Conservation (phyloP, 2,888 invertebrate species). For the Digitonthophagus gazella region DNA sequence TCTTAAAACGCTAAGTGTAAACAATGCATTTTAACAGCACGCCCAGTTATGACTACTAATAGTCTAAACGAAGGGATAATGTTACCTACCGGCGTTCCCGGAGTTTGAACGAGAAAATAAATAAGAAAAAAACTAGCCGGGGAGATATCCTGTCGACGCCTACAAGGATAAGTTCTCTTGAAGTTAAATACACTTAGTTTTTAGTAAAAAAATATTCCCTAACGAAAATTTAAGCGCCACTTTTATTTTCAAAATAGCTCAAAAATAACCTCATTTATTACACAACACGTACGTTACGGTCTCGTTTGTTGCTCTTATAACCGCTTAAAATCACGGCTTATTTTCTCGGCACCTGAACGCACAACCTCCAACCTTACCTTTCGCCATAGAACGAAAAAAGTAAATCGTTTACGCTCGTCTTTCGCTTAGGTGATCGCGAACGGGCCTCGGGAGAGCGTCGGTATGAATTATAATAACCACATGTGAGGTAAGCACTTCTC, state of each 20-base stretch:
- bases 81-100: slow-evolving; percentile 26
- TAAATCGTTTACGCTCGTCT: slow-evolving; percentile 24
- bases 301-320: neutral
- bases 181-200: too few relatives aligned
- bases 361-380: neutral
- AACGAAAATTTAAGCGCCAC: too few relatives aligned
- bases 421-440: slow-evolving; percentile 32
- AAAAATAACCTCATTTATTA: too few relatives aligned
- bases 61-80: slow-evolving; percentile 35
- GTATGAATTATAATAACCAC: slow-evolving; percentile 40
- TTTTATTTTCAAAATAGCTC: too few relatives aligned
- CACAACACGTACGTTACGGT: too few relatives aligned
- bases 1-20: slow-evolving; percentile 33
- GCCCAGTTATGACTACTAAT: slow-evolving; percentile 37
- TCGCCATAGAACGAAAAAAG: neutral
- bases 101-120: neutral
- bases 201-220: too few relatives aligned
- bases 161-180: neutral
- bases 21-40: slow-evolving; percentile 37
- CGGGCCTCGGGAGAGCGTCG: slow-evolving; percentile 14
- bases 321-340: neutral
- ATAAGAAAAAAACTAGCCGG: neutral
- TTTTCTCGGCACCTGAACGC: neutral
- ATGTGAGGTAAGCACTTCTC: slow-evolving; percentile 38
- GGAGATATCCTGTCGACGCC: neutral